A percentile compares a stretch with the other conserved stretches of the same genome.
Evolutionary conservation across 2,888 invertebrate genomes (phyloP).

Genomic region (Clivina fossor): DNA sequence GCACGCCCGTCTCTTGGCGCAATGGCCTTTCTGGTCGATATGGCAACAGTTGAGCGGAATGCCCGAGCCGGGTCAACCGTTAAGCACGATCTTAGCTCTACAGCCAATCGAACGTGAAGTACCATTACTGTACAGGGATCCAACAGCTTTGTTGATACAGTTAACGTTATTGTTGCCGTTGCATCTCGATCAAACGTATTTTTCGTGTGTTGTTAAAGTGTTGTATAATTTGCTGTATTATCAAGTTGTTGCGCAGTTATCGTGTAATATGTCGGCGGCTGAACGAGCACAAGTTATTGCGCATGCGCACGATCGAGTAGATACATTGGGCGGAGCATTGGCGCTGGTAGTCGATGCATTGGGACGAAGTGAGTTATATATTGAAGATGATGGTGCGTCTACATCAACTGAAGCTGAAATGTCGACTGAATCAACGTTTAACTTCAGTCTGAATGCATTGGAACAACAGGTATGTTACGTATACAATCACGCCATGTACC

Average conservation of each 20-base stretch:
- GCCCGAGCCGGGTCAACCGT: conserved; percentile 46
- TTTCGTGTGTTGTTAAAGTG: conserved; percentile 82
- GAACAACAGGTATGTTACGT: too few relatives aligned
- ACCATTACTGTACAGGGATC: conserved; percentile 85
- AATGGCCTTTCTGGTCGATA: conserved; percentile 63
- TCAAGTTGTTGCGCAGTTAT: conserved; percentile 82
- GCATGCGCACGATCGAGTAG: conserved; percentile 44
- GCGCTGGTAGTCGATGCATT: conserved; percentile 55
- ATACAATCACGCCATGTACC: too few relatives aligned
- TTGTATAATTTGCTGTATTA: conserved; percentile 88
- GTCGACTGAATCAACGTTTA: conserved; percentile 44
- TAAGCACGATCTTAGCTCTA: conserved; percentile 48
- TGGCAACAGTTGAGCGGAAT: conserved; percentile 61
- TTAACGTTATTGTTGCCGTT: conserved; percentile 82
- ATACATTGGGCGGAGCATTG: conserved; percentile 51
- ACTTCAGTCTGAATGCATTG: conserved; percentile 49
- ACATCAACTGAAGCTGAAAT: too few relatives aligned
- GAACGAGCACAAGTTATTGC: conserved; percentile 59
- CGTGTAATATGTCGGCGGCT: conserved; percentile 65
- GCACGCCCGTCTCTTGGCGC: conserved; percentile 73
- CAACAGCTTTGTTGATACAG: conserved; percentile 82
- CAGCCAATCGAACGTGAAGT: conserved; percentile 62
- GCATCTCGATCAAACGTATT: conserved; percentile 84
- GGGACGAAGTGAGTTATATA: conserved; percentile 62
- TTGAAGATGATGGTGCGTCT: conserved; percentile 59